phyloP scores from a whole-genome alignment of 2,113 vertebrate genomes.

The Perognathus longimembris region DNA sequence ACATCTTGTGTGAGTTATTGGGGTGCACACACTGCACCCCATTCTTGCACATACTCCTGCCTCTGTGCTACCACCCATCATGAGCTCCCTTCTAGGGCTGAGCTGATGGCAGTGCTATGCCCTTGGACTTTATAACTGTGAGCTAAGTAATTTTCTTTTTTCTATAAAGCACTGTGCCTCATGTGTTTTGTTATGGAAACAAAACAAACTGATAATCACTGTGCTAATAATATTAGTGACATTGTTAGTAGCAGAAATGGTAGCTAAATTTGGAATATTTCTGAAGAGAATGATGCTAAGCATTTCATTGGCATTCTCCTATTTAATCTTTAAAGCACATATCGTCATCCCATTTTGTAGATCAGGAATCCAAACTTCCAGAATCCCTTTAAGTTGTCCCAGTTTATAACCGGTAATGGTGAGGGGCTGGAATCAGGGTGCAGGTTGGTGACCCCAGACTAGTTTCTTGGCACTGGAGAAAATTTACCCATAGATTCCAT shows the following conservation, averaged over 20 bases:
- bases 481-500: background rate
- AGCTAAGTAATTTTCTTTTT: background rate
- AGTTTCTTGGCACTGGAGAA: background rate
- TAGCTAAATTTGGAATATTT: background rate
- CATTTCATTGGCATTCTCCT: background rate
- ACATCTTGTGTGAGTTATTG: background rate
- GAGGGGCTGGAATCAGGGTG: background rate
- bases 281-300: background rate
- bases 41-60: background rate
- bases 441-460: background rate
- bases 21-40: too few species aligned
- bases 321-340: background rate
- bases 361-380: background rate
- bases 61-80: background rate
- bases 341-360: slow-evolving; percentile 15
- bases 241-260: background rate
- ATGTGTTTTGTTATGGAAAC: background rate
- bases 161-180: background rate
- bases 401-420: background rate
- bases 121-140: too few species aligned
- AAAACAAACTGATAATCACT: background rate
- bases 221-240: background rate
- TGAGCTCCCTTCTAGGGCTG: background rate
- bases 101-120: too few species aligned
- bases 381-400: background rate